Conservation (phyloP, 2,888 invertebrate genomes). For the Cataglyphis albicans region DNA sequence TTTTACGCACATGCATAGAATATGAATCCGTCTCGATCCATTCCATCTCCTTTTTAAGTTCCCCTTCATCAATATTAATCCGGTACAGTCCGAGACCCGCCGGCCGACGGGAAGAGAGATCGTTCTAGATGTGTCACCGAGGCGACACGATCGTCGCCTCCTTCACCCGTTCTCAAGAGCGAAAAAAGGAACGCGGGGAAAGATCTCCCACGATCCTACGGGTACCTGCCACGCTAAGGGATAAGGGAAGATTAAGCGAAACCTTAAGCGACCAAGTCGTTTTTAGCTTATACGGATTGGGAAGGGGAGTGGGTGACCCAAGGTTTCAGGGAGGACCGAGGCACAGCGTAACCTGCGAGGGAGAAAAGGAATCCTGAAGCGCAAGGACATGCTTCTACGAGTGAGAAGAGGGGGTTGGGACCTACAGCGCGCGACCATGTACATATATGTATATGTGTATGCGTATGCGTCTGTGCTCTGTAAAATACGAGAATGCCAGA, state of each 20-base stretch:
- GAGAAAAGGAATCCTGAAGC: conserved; percentile 51
- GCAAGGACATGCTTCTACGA: conserved; percentile 54
- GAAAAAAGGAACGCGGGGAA: conserved; percentile 60
- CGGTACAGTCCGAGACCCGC: conserved; percentile 49
- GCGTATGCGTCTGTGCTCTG: conserved; percentile 53
- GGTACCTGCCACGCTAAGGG: conserved; percentile 70
- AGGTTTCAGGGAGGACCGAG: conserved; percentile 60
- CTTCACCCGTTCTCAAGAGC: conserved; percentile 37
- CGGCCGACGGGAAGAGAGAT: conserved; percentile 61
- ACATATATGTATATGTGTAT: neutral
- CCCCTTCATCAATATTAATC: conserved; percentile 72
- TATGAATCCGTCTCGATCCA: conserved; percentile 23
- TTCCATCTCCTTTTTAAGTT: conserved; percentile 39
- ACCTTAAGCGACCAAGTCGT: conserved; percentile 76
- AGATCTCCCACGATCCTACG: conserved; percentile 68
- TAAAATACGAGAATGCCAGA: conserved; percentile 81
- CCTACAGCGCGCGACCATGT: conserved; percentile 40
- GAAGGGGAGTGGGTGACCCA: conserved; percentile 46
- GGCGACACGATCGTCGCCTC: conserved; percentile 58
- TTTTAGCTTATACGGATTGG: conserved; percentile 71
- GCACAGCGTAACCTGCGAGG: conserved; percentile 38
- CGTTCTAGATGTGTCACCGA: conserved; percentile 65
- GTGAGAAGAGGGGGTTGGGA: conserved; percentile 1
- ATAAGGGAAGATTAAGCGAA: conserved; percentile 79
- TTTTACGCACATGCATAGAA: conserved; percentile 16